Base-by-base conservation (phyloP, 2,888 invertebrate species). In the Mythimna pallens region DNA sequence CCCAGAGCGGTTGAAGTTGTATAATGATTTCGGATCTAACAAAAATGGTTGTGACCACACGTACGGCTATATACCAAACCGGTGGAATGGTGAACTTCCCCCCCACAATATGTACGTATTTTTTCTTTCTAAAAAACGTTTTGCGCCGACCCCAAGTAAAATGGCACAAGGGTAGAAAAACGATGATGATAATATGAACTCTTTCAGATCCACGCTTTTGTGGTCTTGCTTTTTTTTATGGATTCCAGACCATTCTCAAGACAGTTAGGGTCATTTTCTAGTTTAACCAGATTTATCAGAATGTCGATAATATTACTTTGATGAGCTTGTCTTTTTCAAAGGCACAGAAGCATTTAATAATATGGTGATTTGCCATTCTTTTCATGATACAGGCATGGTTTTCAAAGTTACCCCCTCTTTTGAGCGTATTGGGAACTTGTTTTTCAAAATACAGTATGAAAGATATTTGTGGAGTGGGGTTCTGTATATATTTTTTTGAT, bases 361-460 rank as follows among this genome's bases (percentile, higher is more conserved):
- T 65, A 76, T 63, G 58, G n/a, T 72, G 71, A 75, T 80, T n/a
- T 14, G 10, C 22, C 12, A 10, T 61, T 76, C 68, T 59, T 66
- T 80, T 76, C 50, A 71, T 43, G 36, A 66, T 50, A 34, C 34
- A 57, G 63, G 47, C 74, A 66, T 66, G 74, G 43, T 71, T 69
- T 80, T 64, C 22, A 76, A 76, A 52, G 63, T 57, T 22, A 36
- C 30, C 70, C 70, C 76, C 65, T 58, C 67, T 65, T 72, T 34
- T 20, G 61, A 50, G 12, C 1, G 34, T 20, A 65, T 20, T 66
- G 50, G 22, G 47, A 67, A 47, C 64, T 40, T 58, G 70, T 73
- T 73, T 67, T 70, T 70, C 40, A 66, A 67, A 64, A 73, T 59
- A 14, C 17, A n/a, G 57, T 10, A 30, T 34, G 59, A 58, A 14